Evolutionary conservation across 2,113 vertebrate genomes (phyloP).

Genomic region (Oreochromis niloticus): DNA sequence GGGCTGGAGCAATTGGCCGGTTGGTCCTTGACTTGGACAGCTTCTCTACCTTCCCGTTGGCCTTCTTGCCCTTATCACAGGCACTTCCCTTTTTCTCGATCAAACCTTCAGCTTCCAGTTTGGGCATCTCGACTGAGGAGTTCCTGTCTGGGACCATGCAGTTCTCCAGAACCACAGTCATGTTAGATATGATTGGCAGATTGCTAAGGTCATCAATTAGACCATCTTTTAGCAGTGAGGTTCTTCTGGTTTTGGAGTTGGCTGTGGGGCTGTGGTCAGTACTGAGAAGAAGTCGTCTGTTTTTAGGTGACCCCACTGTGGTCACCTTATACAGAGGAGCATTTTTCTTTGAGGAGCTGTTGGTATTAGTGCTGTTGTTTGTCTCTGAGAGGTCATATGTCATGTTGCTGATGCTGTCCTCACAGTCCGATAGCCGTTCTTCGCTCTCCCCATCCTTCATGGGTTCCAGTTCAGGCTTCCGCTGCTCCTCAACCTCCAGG

Average conservation of each 20-base stretch:
- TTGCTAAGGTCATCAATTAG: constrained; percentile 83
- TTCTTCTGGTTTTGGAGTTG: constrained; percentile 83
- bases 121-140: constrained; percentile 90
- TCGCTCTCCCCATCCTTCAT: constrained; percentile 78
- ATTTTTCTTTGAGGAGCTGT: constrained; percentile 76
- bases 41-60: constrained; percentile 88
- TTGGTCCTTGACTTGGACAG: constrained; percentile 88
- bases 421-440: constrained; percentile 92
- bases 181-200: constrained; percentile 94
- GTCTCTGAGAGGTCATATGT: constrained; percentile 83
- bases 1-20: constrained; percentile 87
- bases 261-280: constrained; percentile 76
- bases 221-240: constrained; percentile 87
- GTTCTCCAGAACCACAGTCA: constrained; percentile 87
- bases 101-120: constrained; percentile 91
- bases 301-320: constrained; percentile 84
- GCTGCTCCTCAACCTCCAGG: constrained; percentile 82
- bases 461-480: constrained; percentile 88
- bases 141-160: constrained; percentile 83
- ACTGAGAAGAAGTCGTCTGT: constrained; percentile 82
- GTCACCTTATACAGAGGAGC: constrained; percentile 79
- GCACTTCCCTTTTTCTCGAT: constrained; percentile 85
- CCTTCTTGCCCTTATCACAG: constrained; percentile 82
- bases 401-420: constrained; percentile 81
- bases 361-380: constrained; percentile 62